Conservation (phyloP, 1,140 invertebrate species). For the Lepidurus couesii region DNA sequence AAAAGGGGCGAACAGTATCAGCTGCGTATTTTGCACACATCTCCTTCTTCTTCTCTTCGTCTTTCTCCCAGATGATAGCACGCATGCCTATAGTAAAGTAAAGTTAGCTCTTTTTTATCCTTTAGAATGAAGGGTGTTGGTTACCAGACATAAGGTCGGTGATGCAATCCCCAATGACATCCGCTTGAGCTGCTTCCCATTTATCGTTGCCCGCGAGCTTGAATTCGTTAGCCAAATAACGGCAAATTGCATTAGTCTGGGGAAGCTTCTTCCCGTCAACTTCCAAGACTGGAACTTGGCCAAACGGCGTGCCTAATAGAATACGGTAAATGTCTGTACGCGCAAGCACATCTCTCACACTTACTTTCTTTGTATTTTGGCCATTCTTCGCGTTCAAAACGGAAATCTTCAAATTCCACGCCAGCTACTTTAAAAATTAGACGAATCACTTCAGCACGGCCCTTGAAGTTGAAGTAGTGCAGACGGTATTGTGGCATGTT, state of each 20-base stretch:
- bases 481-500: constrained; percentile 48
- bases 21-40: constrained; percentile 32
- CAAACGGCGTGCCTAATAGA: constrained; percentile 41
- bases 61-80: constrained; percentile 42
- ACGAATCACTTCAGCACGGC: constrained; percentile 56
- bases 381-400: constrained; percentile 45
- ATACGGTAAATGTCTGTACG: constrained; percentile 46
- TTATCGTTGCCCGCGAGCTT: constrained; percentile 37
- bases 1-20: constrained; percentile 30
- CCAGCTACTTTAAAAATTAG: constrained; percentile 53
- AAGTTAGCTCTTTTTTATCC: constrained; percentile 21
- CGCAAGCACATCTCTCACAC: constrained; percentile 26
- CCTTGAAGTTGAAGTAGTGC: constrained; percentile 55
- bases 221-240: constrained; percentile 35
- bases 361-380: constrained; percentile 44
- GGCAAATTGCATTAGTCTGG: constrained; percentile 34
- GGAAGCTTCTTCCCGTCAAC: constrained; percentile 31
- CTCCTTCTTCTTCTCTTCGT: constrained; percentile 35
- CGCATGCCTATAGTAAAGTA: constrained; percentile 41
- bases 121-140: neutral
- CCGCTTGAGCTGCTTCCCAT: constrained; percentile 34
- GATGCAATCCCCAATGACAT: constrained; percentile 53
- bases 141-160: constrained; percentile 50
- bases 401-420: constrained; percentile 54
- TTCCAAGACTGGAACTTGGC: constrained; percentile 34